Evolutionary conservation across 2,888 invertebrate species (phyloP), one percentile per base, ranked within the genome.

Genomic region (Pyrrhosoma nymphula): DNA sequence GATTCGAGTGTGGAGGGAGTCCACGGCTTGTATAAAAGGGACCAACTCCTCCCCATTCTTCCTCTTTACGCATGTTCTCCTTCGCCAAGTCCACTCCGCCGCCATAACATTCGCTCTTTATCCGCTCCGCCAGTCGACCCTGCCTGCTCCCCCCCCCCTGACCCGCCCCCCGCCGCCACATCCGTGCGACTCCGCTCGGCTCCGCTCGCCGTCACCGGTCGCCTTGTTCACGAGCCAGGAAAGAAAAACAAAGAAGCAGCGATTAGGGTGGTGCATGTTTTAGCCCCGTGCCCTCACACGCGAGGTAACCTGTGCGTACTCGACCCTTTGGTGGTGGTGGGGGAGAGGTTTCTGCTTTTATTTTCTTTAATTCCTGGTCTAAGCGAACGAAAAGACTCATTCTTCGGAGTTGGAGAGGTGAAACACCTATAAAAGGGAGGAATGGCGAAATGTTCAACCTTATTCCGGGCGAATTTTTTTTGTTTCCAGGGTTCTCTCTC

Each of bases 51-150:
- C 60, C 39, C 39, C 39, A 30, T 60, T 60, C 60, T 93, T 47
- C n/a, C 89, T 47, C 89, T 89, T 35, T 82, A 82, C 82, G 82
- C 82, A 35, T 82, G 82, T 35, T 35, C 82, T 75, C 75, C 75
- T 82, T 82, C 82, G 82, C 82, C 82, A 82, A 82, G 82, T 82
- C 82, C 82, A 82, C 82, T 82, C 30, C 82, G 30, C 35, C 82
- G 30, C 30, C 82, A 30, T 82, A 82, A 82, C 82, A 82, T 82
- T 35, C 82, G 82, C 82, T 82, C 35, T 82, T 82, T 82, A 82
- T 82, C 30, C 82, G 82, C 1, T n/a, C 82, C 30, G 14, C 82
- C 82, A n/a, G 35, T 1, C 12, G 10, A 18, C 30, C 30, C 30
- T 23, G 20, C 1, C 69, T 2, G 4, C 26, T 0, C 3, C 20